Evolutionary conservation across 2,888 invertebrate species (phyloP), one percentile per base, ranked within the genome.

Genomic region (Phlogophora meticulosa): DNA sequence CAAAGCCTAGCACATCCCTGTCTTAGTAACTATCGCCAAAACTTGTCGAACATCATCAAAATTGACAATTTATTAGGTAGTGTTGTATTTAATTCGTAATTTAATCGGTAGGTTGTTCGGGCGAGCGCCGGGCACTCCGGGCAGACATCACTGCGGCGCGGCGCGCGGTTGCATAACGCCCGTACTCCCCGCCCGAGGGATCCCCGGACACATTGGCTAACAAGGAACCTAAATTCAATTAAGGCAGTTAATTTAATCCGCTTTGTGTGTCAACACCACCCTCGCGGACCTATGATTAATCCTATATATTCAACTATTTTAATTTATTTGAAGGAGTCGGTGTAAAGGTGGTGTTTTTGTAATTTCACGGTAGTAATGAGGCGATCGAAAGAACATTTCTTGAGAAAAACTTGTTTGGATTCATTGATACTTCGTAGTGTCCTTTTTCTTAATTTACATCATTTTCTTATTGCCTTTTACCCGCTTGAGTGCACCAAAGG

Each of bases 181-280:
- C 59, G 52, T 42, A 7, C 70, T 10, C 51, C 72, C 76, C 60
- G 71, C 72, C 79, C 74, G 71, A 68, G 67, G 76, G 76, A 71
- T 64, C 42, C 71, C 78, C 92, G 92, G 93, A 91, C 93, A 93
- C 93, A 88, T 91, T 88, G 92, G 89, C 90, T 90, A 91, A 94
- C 95, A 94, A 94, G 92, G 89, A 94, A 92, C 92, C 94, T 92
- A 93, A 95, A 95, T 95, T 94, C 95, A 95, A 95, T 95, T 95
- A 95, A 92, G 93, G 88, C 92, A 92, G 95, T 95, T 95, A 95
- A 95, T 95, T 95, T 95, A 94, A 94, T 91, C 93, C 91, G 90
- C 91, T 93, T 92, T 92, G 91, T 91, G 91, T 90, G 91, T 89
- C 92, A 90, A 89, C 91, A 90, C 88, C 88, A 87, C 86, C 88